These are phyloP conservation scores for Micromys minutus DNA, from an alignment of 2,113 vertebrate species.

Conservation along the genomic window DNA sequence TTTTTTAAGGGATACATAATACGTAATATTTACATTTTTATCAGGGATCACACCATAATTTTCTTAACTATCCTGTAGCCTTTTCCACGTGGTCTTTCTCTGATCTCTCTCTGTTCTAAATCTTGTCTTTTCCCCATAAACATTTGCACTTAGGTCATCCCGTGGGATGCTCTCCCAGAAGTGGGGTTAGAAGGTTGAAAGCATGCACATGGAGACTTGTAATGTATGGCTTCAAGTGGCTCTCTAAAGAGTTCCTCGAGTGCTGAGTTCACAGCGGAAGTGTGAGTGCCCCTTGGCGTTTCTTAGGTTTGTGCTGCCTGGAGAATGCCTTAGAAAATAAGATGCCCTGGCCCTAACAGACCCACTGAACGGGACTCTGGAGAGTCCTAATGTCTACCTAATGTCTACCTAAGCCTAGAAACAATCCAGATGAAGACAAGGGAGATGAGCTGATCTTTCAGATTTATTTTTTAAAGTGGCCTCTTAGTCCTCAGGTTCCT, in stretches of 20 bases:
- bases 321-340: neutral
- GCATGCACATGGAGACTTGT: neutral
- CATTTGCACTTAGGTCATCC: neutral
- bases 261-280: neutral
- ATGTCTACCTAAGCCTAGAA: neutral
- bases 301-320: neutral
- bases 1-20: neutral
- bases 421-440: neutral
- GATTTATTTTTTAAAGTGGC: too few species aligned
- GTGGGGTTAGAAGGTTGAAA: neutral
- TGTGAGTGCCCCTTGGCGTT: neutral
- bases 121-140: neutral
- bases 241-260: neutral
- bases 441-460: neutral
- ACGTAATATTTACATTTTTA: neutral
- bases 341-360: rapidly evolving
- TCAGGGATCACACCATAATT: neutral
- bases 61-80: neutral
- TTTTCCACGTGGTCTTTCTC: neutral
- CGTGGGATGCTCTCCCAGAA: neutral
- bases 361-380: neutral
- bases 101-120: neutral
- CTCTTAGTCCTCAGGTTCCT: neutral
- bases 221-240: neutral
- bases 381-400: neutral